phyloP scores from a whole-genome alignment of 2,113 vertebrate genomes.

The Eupsittula cactorum region DNA sequence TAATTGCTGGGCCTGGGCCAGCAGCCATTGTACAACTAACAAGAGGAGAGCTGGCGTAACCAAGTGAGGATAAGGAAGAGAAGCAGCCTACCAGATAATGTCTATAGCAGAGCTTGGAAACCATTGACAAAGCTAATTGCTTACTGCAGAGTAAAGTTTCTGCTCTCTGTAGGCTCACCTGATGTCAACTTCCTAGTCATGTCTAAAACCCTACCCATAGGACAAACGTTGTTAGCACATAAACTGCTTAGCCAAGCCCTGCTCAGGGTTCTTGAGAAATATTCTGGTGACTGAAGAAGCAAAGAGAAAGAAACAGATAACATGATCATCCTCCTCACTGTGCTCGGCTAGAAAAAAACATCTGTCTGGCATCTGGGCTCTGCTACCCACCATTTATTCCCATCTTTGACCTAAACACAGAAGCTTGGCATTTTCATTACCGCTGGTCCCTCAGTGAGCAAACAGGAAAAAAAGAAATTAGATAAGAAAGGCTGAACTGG shows the following conservation, averaged over 20 bases:
- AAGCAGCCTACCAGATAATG: slow-evolving; percentile 29
- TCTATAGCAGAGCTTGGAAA: slow-evolving; percentile 1
- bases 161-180: neutral
- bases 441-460: neutral
- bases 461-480: neutral
- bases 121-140: slow-evolving; percentile 1
- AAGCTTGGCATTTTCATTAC: neutral
- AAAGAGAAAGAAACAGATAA: neutral
- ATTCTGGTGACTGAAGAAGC: neutral
- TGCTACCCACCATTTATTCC: slow-evolving; percentile 1
- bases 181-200: neutral
- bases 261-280: slow-evolving; percentile 1
- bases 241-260: neutral
- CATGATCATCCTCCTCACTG: neutral
- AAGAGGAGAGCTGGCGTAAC: neutral
- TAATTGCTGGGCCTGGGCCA: slow-evolving; percentile 12
- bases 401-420: neutral
- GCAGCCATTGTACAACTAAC: slow-evolving; percentile 12
- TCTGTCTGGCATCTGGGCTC: slow-evolving; percentile 24
- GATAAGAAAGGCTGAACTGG: neutral
- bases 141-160: neutral
- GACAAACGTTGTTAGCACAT: neutral
- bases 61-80: neutral
- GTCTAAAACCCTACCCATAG: slow-evolving; percentile 17
- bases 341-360: neutral